A percentile compares a stretch with the other conserved stretches of the same genome.
Conservation (phyloP, 2,888 invertebrate species). For the Drosophila peninsularis region DNA sequence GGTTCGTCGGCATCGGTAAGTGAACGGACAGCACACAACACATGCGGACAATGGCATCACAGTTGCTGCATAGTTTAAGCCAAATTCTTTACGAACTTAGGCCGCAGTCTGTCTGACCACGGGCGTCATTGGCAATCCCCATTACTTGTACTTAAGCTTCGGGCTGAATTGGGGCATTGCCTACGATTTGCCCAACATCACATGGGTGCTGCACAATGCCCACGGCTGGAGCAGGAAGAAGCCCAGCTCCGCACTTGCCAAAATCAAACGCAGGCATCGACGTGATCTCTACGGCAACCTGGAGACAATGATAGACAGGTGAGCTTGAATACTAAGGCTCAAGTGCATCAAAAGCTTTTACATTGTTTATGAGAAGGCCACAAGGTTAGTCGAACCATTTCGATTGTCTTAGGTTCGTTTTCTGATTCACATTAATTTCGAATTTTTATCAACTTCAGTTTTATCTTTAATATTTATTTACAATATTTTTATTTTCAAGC, state of each 20-base stretch:
- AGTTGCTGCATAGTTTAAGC: constrained; percentile 36
- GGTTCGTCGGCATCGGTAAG: constrained; percentile 86
- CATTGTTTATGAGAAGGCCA: neutral
- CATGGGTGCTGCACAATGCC: constrained; percentile 85
- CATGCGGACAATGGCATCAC: constrained; percentile 10
- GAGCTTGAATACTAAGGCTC: constrained; percentile 61
- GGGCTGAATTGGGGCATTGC: constrained; percentile 90
- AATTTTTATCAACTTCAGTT: neutral
- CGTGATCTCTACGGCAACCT: constrained; percentile 89
- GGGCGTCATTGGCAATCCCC: constrained; percentile 86
- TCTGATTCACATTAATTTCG: neutral
- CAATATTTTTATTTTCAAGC: neutral
- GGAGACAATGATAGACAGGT: constrained; percentile 90
- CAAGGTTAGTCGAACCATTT: neutral
- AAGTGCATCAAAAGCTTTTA: neutral
- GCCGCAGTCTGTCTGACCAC: constrained; percentile 88
- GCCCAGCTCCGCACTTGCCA: constrained; percentile 37
- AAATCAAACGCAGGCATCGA: constrained; percentile 86
- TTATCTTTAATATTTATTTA: neutral
- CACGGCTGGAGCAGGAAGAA: constrained; percentile 69
- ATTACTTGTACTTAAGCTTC: constrained; percentile 87
- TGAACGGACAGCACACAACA: constrained; percentile 27
- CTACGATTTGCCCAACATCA: constrained; percentile 87
- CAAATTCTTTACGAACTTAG: constrained; percentile 56
- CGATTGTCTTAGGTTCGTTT: neutral